Conservation (phyloP, 64 coral and sea anemone species). For the Dendrophyllia cribrosa region DNA sequence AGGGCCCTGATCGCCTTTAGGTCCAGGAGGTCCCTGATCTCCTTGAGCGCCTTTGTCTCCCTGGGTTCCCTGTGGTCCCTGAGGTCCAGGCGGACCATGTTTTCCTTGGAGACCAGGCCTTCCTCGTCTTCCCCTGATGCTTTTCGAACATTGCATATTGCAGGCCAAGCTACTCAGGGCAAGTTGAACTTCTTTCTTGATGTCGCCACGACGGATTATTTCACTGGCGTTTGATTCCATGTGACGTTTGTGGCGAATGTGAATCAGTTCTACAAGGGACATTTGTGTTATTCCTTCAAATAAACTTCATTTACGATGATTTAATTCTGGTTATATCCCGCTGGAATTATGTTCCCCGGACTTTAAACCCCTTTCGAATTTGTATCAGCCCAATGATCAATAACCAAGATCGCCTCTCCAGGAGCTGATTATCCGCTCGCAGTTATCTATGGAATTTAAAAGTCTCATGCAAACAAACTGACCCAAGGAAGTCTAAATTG, state of each 20-base stretch:
- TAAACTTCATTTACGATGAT: no score
- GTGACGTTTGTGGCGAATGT: neutral
- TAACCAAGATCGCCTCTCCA: no score
- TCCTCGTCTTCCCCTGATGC: slow-evolving; percentile 25
- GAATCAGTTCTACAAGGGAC: no score
- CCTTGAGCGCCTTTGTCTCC: slow-evolving; percentile 27
- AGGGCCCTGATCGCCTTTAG: slow-evolving; percentile 34
- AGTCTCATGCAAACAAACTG: no score
- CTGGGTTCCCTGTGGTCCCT: slow-evolving; percentile 8
- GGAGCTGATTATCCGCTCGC: no score
- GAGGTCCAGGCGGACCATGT: slow-evolving; percentile 48
- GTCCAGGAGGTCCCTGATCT: slow-evolving; percentile 34
- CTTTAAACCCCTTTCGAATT: no score
- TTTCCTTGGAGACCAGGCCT: slow-evolving; percentile 41
- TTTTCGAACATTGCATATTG: slow-evolving; percentile 7
- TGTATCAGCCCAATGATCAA: no score
- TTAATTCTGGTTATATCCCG: no score
- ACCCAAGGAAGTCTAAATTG: no score
- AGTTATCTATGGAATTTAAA: no score
- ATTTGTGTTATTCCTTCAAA: no score
- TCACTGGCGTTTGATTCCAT: neutral
- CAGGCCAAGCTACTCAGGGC: slow-evolving; percentile 21
- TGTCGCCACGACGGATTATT: neutral
- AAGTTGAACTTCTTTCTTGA: slow-evolving; percentile 26
- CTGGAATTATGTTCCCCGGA: no score